phyloP scores from a whole-genome alignment of 2,888 invertebrate species.

The Teleiodes luculella region DNA sequence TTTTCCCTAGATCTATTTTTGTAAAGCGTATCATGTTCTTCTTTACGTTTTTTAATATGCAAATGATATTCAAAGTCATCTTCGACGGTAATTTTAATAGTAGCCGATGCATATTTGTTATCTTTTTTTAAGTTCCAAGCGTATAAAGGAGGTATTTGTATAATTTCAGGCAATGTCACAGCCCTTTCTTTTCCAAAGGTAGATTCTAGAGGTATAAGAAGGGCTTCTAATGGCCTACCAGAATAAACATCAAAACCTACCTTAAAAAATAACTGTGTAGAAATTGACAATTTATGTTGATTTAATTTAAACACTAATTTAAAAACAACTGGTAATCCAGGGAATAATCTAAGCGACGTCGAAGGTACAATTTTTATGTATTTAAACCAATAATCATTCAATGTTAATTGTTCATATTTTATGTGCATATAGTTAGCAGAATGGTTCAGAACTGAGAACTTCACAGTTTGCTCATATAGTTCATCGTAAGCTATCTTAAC shows the following conservation, averaged over 20 bases:
- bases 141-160: constrained; percentile 49
- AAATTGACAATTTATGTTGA: constrained; percentile 35
- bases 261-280: constrained; percentile 46
- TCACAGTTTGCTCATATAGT: neutral
- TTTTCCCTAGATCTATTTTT: too few relatives aligned
- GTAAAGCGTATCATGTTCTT: too few relatives aligned
- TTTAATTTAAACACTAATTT: constrained; percentile 44
- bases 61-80: constrained; percentile 45
- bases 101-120: neutral
- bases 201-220: constrained; percentile 45
- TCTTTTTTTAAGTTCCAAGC: constrained; percentile 41
- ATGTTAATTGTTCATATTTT: neutral
- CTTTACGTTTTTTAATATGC: constrained; percentile 40
- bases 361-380: constrained; percentile 40
- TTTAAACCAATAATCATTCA: constrained; percentile 34
- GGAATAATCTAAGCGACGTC: constrained; percentile 44
- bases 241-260: constrained; percentile 37
- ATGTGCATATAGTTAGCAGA: neutral
- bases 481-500: neutral
- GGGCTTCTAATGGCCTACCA: constrained; percentile 34
- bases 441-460: neutral
- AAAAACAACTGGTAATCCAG: constrained; percentile 47
- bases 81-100: constrained; percentile 8
- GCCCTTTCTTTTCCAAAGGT: constrained; percentile 29
- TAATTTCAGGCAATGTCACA: constrained; percentile 39